phyloP scores from a whole-genome alignment of 2,113 vertebrate genomes.

The Nesoenas mayeri region DNA sequence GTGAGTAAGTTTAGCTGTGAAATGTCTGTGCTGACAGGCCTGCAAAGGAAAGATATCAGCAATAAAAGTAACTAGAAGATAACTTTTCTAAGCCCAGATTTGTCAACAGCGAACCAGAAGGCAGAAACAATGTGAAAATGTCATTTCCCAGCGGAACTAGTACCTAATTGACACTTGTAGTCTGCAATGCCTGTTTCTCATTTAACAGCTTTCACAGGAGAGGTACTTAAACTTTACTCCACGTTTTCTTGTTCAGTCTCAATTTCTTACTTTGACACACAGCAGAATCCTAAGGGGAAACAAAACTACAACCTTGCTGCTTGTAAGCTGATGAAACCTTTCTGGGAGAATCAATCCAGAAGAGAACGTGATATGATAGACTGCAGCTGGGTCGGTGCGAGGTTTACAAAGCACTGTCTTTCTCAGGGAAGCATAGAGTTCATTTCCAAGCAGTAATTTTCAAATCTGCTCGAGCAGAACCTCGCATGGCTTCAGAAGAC shows the following conservation, averaged over 20 bases:
- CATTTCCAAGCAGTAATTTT: not conserved
- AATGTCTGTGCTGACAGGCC: not conserved
- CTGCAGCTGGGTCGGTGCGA: not conserved
- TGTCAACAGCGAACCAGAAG: conserved; percentile 26
- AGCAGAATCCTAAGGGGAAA: conserved; percentile 40
- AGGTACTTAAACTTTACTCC: conserved; percentile 31
- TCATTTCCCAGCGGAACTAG: conserved; percentile 34
- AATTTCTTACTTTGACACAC: conserved; percentile 38
- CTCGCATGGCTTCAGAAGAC: not conserved
- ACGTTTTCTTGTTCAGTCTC: conserved; percentile 45
- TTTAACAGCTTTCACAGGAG: conserved; percentile 23
- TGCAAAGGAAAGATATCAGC: not conserved
- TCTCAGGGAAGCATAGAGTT: not conserved
- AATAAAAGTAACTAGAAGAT: not conserved
- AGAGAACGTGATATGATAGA: not conserved
- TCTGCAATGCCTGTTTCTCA: conserved; percentile 33
- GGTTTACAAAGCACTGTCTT: not conserved
- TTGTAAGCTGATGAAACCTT: conserved; percentile 47
- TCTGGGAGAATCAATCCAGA: conserved; percentile 41
- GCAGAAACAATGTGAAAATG: conserved; percentile 43
- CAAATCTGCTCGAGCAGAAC: not conserved
- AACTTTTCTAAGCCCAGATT: not conserved
- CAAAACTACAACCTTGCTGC: conserved; percentile 1
- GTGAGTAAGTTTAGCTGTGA: not conserved
- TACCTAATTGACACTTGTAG: conserved; percentile 34